These are phyloP conservation scores for Macrosiphum euphorbiae DNA, from an alignment of 2,888 invertebrate species.

Conservation along the genomic window DNA sequence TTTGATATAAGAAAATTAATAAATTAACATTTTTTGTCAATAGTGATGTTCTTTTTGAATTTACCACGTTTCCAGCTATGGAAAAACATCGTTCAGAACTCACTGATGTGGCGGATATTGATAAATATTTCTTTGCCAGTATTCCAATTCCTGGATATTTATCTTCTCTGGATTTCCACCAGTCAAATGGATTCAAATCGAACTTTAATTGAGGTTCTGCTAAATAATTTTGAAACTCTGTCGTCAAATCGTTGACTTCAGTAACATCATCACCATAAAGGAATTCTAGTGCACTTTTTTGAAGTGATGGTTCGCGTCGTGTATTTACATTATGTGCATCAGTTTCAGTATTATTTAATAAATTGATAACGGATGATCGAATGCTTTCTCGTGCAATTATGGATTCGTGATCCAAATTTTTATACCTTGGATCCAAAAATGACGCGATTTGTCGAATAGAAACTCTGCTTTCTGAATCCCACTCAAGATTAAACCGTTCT, in stretches of 20 bases:
- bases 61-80: background rate
- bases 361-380: background rate
- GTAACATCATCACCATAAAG: too few relatives aligned
- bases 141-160: background rate
- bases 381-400: background rate
- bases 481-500: background rate
- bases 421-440: background rate
- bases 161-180: background rate
- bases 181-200: background rate
- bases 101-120: background rate
- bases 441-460: background rate
- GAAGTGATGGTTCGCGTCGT: too few relatives aligned
- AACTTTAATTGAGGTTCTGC: background rate
- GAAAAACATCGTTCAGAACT: background rate
- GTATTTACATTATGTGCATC: too few relatives aligned
- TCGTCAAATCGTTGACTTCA: too few relatives aligned
- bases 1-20: background rate
- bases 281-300: too few relatives aligned
- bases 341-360: too few relatives aligned
- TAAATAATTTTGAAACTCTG: too few relatives aligned
- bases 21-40: slow-evolving; percentile 4
- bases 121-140: background rate
- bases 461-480: background rate
- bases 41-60: background rate
- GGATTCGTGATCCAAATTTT: background rate